Conservation (phyloP, 1,140 invertebrate genomes). For the Batillaria attramentaria region DNA sequence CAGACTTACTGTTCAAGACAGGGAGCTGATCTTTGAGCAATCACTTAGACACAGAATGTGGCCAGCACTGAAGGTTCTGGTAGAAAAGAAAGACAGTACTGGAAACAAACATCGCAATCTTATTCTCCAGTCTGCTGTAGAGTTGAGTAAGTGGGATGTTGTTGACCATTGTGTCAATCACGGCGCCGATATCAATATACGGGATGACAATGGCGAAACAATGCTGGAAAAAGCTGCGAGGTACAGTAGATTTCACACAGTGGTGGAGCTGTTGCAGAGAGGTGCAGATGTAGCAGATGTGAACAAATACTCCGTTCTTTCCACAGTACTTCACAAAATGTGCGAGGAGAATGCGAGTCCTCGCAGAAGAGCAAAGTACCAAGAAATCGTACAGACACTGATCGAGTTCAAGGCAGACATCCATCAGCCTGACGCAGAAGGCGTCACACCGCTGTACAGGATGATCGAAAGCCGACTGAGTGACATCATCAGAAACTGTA, state of each 20-base stretch:
- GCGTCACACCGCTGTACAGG: neutral
- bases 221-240: neutral
- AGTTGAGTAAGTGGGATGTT: neutral
- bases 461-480: neutral
- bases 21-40: neutral
- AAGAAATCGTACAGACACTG: neutral
- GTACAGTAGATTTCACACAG: neutral
- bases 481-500: neutral
- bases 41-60: neutral
- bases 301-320: too few relatives aligned
- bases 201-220: neutral
- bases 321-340: too few relatives aligned
- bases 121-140: neutral
- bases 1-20: neutral
- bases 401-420: neutral
- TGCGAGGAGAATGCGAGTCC: too few relatives aligned
- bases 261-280: neutral
- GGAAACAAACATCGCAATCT: neutral
- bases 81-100: neutral
- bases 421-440: neutral
- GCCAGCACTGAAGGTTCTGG: neutral
- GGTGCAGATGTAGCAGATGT: neutral
- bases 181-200: neutral
- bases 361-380: too few relatives aligned
- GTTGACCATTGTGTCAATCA: neutral